A percentile compares a stretch with the other conserved stretches of the same genome.
Evolutionary conservation across 1,140 invertebrate species (phyloP).

Genomic region (Bombus superbus): DNA sequence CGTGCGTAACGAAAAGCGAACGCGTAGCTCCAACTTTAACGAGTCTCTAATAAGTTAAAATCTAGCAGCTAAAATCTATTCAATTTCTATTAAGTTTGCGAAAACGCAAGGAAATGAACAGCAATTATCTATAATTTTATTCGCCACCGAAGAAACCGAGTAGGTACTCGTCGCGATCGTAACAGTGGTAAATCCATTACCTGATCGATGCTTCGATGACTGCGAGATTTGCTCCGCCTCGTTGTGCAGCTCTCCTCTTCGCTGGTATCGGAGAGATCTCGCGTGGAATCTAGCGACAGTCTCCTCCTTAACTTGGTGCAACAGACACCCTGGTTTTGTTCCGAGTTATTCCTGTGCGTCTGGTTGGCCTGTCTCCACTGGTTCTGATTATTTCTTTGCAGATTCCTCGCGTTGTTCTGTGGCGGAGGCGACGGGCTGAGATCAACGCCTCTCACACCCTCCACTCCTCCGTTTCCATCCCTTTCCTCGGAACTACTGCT

Average conservation of each 20-base stretch:
- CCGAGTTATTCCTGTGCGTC: slow-evolving; percentile 71
- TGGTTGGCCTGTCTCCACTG: slow-evolving; percentile 77
- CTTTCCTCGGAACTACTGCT: slow-evolving; percentile 83
- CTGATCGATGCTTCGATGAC: slow-evolving; percentile 87
- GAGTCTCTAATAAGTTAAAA: no score
- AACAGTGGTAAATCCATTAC: slow-evolving; percentile 68
- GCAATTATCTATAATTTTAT: background rate
- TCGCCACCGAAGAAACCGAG: background rate
- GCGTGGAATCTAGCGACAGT: slow-evolving; percentile 88
- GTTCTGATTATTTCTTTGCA: slow-evolving; percentile 82
- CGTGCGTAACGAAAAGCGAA: no score
- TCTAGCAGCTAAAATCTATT: no score
- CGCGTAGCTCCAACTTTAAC: accelerated
- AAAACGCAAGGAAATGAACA: no score
- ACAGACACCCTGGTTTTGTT: slow-evolving; percentile 76
- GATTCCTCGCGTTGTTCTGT: slow-evolving; percentile 79
- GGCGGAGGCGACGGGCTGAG: slow-evolving; percentile 78
- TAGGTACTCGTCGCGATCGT: background rate
- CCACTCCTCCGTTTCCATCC: slow-evolving; percentile 76
- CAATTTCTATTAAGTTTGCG: no score
- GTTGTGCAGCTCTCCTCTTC: slow-evolving; percentile 82
- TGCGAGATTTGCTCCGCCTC: slow-evolving; percentile 83
- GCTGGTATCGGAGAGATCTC: slow-evolving; percentile 88
- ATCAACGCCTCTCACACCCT: slow-evolving; percentile 78
- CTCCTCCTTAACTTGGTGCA: slow-evolving; percentile 83